Base-by-base conservation (phyloP, 2,888 invertebrate species). In the Linyphia triangularis region DNA sequence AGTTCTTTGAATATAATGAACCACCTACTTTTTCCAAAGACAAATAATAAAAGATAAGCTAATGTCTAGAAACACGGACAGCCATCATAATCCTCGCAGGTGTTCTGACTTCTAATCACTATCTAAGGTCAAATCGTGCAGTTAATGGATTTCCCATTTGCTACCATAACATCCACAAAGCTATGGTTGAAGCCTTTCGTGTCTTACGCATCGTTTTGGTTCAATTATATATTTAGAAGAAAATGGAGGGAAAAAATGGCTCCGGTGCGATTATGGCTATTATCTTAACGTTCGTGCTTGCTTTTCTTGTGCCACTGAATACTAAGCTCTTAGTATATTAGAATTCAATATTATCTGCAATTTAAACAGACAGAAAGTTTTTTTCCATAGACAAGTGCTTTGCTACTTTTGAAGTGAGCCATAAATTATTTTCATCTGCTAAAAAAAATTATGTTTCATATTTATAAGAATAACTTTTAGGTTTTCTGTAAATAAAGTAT, bases 51-150 rank as follows among this genome's bases (percentile, higher is more conserved):
- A n/a, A n/a, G n/a, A n/a, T n/a, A n/a, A n/a, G n/a, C n/a, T n/a
- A n/a, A n/a, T n/a, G n/a, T n/a, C n/a, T n/a, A n/a, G n/a, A n/a
- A n/a, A n/a, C n/a, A n/a, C n/a, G n/a, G n/a, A n/a, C n/a, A n/a
- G n/a, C n/a, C n/a, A n/a, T n/a, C n/a, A n/a, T n/a, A n/a, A 19
- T 67, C 33, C 33, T 6, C 67, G 19, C 67, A 67, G 67, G 67
- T 67, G 67, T 67, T 33, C 51, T 67, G 30, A 30, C 33, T 33
- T 67, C 33, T 67, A 67, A 67, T 67, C 26, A 5, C 33, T 22
- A 22, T 30, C 19, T 13, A 51, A 33, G 67, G 16, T 30, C 6
- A 33, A 67, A 33, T 67, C 67, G 33, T 33, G 63, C 16, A 24
- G 33, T 2, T 26, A 67, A 67, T 67, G 67, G 67, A 33, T 67